Percentiles rank a stretch among this genome's conserved stretches.
Conservation (phyloP, 2,113 vertebrate species). For the Kryptolebias marmoratus region DNA sequence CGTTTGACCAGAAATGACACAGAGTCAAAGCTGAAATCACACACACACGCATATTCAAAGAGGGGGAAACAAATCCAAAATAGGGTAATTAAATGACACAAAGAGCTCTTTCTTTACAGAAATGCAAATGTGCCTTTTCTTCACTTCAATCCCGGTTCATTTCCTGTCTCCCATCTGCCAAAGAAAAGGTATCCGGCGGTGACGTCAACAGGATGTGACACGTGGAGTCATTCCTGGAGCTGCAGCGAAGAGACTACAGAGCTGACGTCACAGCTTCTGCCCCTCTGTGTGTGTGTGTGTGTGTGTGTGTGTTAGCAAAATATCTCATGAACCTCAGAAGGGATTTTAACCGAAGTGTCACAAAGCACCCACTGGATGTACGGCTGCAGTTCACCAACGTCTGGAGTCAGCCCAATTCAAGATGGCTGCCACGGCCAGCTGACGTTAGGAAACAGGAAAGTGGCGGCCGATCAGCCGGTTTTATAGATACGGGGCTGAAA, state of each 20-base stretch:
- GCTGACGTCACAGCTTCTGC: not conserved
- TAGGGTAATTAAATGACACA: not conserved
- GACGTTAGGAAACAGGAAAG: too few relatives aligned
- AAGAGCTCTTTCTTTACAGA: conserved; percentile 6
- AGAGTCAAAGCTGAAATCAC: conserved; percentile 55
- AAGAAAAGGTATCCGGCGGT: conserved; percentile 6
- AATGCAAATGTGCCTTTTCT: not conserved
- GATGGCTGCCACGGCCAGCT: too few relatives aligned
- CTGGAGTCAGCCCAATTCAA: too few relatives aligned
- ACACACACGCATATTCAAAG: not conserved
- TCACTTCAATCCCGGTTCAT: conserved; percentile 15
- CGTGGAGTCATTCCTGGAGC: not conserved
- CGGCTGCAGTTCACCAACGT: too few relatives aligned
- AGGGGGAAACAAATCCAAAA: conserved; percentile 37
- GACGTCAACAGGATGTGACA: conserved; percentile 1
- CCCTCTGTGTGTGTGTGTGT: not conserved
- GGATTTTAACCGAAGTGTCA: too few relatives aligned
- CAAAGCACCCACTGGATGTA: too few relatives aligned
- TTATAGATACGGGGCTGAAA: too few relatives aligned
- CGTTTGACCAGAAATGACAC: conserved; percentile 42
- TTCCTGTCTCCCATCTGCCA: conserved; percentile 20
- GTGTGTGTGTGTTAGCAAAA: too few relatives aligned
- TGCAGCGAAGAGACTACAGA: not conserved
- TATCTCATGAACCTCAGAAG: too few relatives aligned
- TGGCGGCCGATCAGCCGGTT: too few relatives aligned